phyloP scores from a whole-genome alignment of 2,113 vertebrate genomes.

The Leiothrix lutea region DNA sequence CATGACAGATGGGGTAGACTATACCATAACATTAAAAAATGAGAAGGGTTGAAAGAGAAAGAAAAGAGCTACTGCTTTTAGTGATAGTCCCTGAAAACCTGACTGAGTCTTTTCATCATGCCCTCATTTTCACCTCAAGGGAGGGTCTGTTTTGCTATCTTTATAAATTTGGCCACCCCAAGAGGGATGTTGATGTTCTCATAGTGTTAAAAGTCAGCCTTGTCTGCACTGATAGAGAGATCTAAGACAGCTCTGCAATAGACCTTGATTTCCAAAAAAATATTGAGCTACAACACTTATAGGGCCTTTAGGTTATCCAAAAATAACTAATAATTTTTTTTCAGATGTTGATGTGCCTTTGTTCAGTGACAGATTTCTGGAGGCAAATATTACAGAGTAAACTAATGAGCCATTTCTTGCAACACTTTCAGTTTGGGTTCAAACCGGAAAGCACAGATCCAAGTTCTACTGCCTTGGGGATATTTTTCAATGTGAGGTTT shows the following conservation, averaged over 20 bases:
- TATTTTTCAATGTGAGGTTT: conserved; percentile 47
- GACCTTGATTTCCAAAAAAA: conserved; percentile 9
- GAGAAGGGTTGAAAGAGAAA: background rate
- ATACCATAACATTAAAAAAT: background rate
- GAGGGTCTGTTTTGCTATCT: background rate
- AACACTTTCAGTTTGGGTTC: conserved; percentile 35
- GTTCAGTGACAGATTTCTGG: conserved; percentile 38
- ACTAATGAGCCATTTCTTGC: conserved; percentile 50
- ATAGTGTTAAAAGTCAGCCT: background rate
- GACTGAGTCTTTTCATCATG: background rate
- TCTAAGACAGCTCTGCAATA: background rate
- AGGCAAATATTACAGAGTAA: background rate
- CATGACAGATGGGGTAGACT: background rate
- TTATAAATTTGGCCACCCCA: background rate
- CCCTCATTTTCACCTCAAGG: background rate
- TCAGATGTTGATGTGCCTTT: conserved; percentile 7
- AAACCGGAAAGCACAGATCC: conserved; percentile 44
- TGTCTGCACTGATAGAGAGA: background rate
- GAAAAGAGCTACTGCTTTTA: background rate
- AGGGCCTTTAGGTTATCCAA: conserved; percentile 28
- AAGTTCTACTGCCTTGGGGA: conserved; percentile 31
- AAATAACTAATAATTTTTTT: conserved; percentile 20
- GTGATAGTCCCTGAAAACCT: background rate
- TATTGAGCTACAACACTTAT: background rate
- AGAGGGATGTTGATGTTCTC: background rate